Evolutionary conservation across 2,888 invertebrate species (phyloP).

Genomic region (Seira sanloemensis): DNA sequence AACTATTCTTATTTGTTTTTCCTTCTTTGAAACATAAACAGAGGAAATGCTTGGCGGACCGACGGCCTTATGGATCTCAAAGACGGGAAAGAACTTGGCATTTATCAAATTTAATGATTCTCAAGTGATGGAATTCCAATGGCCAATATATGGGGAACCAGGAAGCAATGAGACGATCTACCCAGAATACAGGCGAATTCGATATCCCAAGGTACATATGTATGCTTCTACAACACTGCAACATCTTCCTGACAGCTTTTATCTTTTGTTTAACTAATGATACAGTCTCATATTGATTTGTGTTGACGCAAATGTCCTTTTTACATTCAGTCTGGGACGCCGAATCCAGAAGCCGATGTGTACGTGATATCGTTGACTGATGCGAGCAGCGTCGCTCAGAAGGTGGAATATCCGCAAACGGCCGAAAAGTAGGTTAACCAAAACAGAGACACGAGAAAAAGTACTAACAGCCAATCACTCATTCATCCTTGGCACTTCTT

Average conservation of each 20-base stretch:
- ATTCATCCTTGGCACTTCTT: too few relatives aligned
- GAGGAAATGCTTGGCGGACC: conserved; percentile 93
- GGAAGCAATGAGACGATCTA: conserved; percentile 86
- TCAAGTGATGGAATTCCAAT: conserved; percentile 83
- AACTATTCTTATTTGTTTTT: too few relatives aligned
- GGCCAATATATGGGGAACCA: conserved; percentile 88
- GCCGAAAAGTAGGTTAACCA: conserved; percentile 5
- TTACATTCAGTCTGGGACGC: conserved; percentile 44
- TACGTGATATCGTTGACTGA: conserved; percentile 47
- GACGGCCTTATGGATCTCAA: conserved; percentile 93
- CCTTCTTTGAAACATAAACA: too few relatives aligned
- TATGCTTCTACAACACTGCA: too few relatives aligned
- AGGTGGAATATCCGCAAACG: neutral
- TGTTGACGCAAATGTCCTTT: too few relatives aligned
- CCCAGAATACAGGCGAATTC: conserved; percentile 83
- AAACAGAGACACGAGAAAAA: too few relatives aligned
- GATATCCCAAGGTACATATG: conserved; percentile 88
- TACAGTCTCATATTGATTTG: too few relatives aligned
- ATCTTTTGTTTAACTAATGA: too few relatives aligned
- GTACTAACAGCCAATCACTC: too few relatives aligned
- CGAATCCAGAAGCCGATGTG: conserved; percentile 42
- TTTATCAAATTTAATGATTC: conserved; percentile 89
- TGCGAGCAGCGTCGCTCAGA: neutral
- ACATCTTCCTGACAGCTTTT: neutral
- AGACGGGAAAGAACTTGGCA: conserved; percentile 85